Conservation (phyloP, 2,888 invertebrate genomes). For the Agapostemon virescens region DNA sequence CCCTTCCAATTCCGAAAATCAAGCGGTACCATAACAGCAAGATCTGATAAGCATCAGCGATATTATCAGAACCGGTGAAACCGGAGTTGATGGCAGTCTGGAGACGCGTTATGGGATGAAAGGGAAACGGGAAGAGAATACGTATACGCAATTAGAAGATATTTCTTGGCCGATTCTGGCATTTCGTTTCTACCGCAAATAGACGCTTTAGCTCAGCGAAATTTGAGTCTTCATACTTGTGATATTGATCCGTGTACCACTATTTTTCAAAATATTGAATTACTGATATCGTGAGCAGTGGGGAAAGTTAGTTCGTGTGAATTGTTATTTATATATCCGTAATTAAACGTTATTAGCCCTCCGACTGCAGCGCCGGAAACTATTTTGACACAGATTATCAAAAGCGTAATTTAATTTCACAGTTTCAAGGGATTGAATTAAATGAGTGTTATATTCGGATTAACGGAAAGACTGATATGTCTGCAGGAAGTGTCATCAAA, state of each 20-base stretch:
- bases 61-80: slow-evolving; percentile 20
- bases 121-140: neutral
- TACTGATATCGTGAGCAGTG: neutral
- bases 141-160: slow-evolving; percentile 2
- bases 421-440: too few species aligned
- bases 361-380: too few species aligned
- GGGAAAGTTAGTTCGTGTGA: neutral
- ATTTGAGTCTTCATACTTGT: neutral
- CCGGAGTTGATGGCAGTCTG: neutral
- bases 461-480: too few species aligned
- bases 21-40: neutral
- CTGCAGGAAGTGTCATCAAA: too few species aligned
- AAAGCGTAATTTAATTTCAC: too few species aligned
- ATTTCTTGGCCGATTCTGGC: neutral
- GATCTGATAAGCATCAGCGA: slow-evolving; percentile 28
- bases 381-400: too few species aligned
- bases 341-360: too few species aligned
- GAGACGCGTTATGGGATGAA: slow-evolving; percentile 12
- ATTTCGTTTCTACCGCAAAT: slow-evolving; percentile 16
- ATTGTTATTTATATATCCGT: neutral
- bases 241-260: neutral
- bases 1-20: slow-evolving; percentile 16
- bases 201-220: neutral
- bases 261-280: neutral
- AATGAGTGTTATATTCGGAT: too few species aligned